phyloP scores from a whole-genome alignment of 2,113 vertebrate species.

The human (Homo sapiens) region GRCh38 chr7:23553501-23554000 shows the following conservation, averaged over 20 bases:
- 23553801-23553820: background rate
- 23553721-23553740: background rate
- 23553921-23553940: background rate
- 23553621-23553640: background rate
- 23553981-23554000: background rate
- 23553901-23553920: conserved; percentile 28
- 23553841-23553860: background rate
- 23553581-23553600: background rate
- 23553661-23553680: background rate
- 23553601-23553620: background rate
- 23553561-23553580: too few relatives aligned
- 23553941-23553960: background rate
- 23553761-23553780: background rate
- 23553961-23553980: background rate
- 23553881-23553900: conserved; percentile 9
- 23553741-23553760: background rate
- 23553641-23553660: background rate
- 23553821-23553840: background rate
- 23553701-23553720: background rate
- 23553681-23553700: background rate
- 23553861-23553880: background rate
- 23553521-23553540: too few relatives aligned
- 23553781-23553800: background rate
- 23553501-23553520: too few relatives aligned
- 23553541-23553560: too few relatives aligned